phyloP scores from a whole-genome alignment of 2,888 invertebrate species.

The Latheticus oryzae region DNA sequence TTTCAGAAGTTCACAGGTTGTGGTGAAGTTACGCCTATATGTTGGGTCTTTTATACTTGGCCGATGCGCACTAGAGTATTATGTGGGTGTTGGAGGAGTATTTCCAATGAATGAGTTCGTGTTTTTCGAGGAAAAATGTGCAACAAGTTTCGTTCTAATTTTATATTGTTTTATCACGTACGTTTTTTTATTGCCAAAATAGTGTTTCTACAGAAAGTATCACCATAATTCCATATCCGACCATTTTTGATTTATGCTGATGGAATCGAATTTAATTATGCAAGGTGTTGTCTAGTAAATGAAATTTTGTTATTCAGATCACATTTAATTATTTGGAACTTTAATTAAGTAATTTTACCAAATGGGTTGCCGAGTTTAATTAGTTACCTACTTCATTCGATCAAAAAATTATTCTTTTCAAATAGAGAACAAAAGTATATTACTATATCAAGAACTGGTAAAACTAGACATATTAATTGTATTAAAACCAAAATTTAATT shows the following conservation, averaged over 20 bases:
- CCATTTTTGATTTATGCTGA: constrained; percentile 13
- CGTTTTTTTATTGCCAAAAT: constrained; percentile 4
- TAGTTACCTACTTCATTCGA: constrained; percentile 12
- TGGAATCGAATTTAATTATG: constrained; percentile 21
- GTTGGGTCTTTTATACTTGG: constrained; percentile 49
- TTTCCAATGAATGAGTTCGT: constrained; percentile 35
- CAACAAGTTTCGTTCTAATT: constrained; percentile 35
- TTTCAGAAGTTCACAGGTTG: constrained; percentile 43
- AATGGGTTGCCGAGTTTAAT: too few species aligned
- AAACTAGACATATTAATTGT: constrained; percentile 1
- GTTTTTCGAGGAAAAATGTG: constrained; percentile 8
- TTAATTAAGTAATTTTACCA: too few species aligned
- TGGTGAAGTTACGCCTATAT: constrained; percentile 42
- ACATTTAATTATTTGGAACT: too few species aligned
- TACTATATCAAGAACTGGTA: not conserved
- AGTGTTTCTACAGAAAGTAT: not conserved
- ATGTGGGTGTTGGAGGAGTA: constrained; percentile 50
- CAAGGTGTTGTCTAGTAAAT: constrained; percentile 6
- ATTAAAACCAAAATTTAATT: constrained; percentile 2
- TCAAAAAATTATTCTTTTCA: too few species aligned
- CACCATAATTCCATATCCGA: too few species aligned
- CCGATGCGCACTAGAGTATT: constrained; percentile 45
- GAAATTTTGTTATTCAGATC: constrained; percentile 10
- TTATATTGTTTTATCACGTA: constrained; percentile 4
- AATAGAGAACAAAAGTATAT: constrained; percentile 4